Percentiles rank a stretch among this genome's conserved stretches.
These are phyloP conservation scores for Lottia gigantea DNA, from an alignment of 2,888 invertebrate species.

Conservation along the genomic window DNA sequence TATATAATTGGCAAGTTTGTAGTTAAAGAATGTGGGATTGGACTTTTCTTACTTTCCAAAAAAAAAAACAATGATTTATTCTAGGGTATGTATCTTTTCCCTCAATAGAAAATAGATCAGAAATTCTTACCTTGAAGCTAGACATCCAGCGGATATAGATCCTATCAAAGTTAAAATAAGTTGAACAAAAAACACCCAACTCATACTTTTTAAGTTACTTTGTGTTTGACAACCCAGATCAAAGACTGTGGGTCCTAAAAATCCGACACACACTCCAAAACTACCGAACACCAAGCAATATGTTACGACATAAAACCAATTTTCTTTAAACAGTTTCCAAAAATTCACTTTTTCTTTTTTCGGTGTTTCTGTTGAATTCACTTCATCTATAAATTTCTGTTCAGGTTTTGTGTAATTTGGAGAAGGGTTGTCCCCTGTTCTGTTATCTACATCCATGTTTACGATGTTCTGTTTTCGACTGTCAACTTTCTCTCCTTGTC, in stretches of 20 bases:
- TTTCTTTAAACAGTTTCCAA: slow-evolving; percentile 63
- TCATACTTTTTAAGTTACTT: slow-evolving; percentile 67
- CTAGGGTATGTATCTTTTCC: too few species aligned
- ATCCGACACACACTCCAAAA: slow-evolving; percentile 71
- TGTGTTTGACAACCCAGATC: slow-evolving; percentile 70
- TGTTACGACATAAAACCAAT: slow-evolving; percentile 67
- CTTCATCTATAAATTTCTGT: neutral
- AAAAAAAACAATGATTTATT: too few species aligned
- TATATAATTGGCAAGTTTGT: too few species aligned
- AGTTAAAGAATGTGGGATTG: too few species aligned
- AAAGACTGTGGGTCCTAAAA: slow-evolving; percentile 70
- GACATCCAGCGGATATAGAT: slow-evolving; percentile 67
- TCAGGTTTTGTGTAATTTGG: slow-evolving; percentile 1
- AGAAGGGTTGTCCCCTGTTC: neutral
- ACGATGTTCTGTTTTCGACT: too few species aligned
- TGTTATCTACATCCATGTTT: too few species aligned
- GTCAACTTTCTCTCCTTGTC: too few species aligned
- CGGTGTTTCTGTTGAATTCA: neutral
- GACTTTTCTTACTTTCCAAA: too few species aligned
- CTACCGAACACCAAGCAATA: slow-evolving; percentile 70
- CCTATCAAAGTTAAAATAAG: slow-evolving; percentile 69
- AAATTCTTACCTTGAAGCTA: slow-evolving; percentile 66
- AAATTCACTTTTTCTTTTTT: slow-evolving; percentile 55
- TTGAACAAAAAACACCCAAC: slow-evolving; percentile 70
- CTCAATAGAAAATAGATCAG: too few species aligned